Evolutionary conservation across 1,140 invertebrate species (phyloP).

Genomic region (Diuraphis noxia): DNA sequence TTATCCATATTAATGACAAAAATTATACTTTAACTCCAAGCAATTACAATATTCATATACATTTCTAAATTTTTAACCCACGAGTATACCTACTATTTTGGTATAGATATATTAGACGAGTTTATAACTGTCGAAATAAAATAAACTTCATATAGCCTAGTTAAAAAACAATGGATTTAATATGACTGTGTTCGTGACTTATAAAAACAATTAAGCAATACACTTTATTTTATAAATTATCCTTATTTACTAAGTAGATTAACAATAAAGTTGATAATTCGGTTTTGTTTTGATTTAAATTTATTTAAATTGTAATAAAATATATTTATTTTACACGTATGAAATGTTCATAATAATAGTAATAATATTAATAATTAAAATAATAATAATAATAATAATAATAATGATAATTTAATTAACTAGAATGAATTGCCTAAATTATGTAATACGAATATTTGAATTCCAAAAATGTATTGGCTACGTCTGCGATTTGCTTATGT

Average conservation of each 20-base stretch:
- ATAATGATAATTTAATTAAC: constrained; percentile 19
- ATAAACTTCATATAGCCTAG: neutral
- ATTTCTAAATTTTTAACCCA: neutral
- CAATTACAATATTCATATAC: neutral
- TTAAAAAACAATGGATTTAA: constrained; percentile 10
- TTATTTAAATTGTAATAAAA: constrained; percentile 24
- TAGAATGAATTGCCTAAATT: constrained; percentile 21
- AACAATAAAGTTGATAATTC: neutral
- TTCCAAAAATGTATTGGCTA: neutral
- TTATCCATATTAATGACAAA: too few species aligned
- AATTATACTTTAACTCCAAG: neutral
- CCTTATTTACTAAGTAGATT: neutral
- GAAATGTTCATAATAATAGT: constrained; percentile 2
- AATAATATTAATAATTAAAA: constrained; percentile 13
- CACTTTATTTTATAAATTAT: neutral
- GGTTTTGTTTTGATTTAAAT: neutral
- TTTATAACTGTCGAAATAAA: neutral
- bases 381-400: constrained; percentile 22
- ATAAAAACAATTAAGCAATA: neutral
- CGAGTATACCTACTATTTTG: neutral
- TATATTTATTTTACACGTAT: constrained; percentile 27
- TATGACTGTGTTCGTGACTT: neutral
- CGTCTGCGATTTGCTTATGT: constrained; percentile 32
- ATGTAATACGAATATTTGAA: neutral
- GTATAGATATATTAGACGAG: neutral